These are phyloP conservation scores for Microtus californicus DNA, from an alignment of 2,797 vertebrate genomes.

Conservation along the genomic window DNA sequence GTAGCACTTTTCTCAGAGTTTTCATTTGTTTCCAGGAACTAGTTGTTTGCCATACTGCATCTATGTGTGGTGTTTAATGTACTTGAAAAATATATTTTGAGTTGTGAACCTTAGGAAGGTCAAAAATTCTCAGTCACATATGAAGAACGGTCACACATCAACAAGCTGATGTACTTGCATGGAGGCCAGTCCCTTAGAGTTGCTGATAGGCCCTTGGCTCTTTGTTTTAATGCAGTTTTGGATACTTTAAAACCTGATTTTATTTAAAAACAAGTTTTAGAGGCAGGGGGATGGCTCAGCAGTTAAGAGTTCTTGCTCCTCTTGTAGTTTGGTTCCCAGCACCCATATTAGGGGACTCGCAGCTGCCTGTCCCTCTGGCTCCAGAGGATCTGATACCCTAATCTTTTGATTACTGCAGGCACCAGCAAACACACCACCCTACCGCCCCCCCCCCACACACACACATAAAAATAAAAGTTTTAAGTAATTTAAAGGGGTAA, in stretches of 20 bases:
- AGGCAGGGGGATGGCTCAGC: background rate
- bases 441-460: background rate
- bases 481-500: background rate
- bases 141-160: background rate
- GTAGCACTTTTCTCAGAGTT: background rate
- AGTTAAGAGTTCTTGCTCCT: background rate
- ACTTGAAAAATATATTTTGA: conserved; percentile 31
- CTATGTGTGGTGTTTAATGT: background rate
- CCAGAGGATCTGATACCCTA: background rate
- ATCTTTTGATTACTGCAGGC: background rate
- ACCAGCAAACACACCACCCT: background rate
- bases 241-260: conserved; percentile 37
- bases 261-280: conserved; percentile 3
- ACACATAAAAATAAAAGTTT: background rate
- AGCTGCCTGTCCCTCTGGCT: background rate
- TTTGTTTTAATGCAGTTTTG: conserved; percentile 39
- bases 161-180: background rate
- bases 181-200: background rate
- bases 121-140: conserved; percentile 8
- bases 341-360: background rate
- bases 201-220: background rate
- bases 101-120: background rate
- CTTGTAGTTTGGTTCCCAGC: background rate
- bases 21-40: conserved; percentile 2
- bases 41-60: background rate